phyloP scores from a whole-genome alignment of 2,797 vertebrate species.

The Eulemur rubriventer region DNA sequence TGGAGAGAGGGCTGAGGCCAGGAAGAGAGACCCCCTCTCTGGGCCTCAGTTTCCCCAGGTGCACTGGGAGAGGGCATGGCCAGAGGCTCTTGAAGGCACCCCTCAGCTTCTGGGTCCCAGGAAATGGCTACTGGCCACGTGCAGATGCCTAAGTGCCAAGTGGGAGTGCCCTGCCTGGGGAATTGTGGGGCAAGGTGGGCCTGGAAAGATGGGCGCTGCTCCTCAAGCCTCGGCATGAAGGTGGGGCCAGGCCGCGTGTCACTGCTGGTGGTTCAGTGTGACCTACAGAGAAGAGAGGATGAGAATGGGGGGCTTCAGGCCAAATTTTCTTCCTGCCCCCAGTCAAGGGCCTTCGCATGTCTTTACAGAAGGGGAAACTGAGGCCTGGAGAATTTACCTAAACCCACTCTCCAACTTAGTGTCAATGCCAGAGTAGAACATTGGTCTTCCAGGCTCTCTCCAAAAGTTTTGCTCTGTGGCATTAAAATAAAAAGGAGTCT shows the following conservation, averaged over 20 bases:
- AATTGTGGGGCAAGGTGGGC: not conserved
- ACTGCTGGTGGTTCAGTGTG: rapidly evolving
- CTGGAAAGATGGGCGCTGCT: not conserved
- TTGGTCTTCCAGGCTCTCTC: not conserved
- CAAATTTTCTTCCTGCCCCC: not conserved
- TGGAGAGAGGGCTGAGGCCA: not conserved
- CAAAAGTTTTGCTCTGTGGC: not conserved
- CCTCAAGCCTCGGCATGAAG: not conserved
- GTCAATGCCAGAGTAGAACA: not conserved
- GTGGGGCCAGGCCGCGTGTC: rapidly evolving
- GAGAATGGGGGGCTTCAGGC: not conserved
- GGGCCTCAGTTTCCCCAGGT: not conserved
- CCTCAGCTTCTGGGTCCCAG: not conserved
- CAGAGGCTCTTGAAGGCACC: not conserved
- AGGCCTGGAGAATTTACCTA: not conserved
- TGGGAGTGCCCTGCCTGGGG: not conserved
- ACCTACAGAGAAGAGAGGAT: not conserved
- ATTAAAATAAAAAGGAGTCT: not conserved
- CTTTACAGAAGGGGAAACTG: not conserved
- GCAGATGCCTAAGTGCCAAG: not conserved
- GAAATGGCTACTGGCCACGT: not conserved
- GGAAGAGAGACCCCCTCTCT: not conserved
- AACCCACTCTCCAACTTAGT: not conserved
- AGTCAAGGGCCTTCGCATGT: not conserved
- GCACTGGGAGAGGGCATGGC: no score